Base-by-base conservation (phyloP, 2,113 vertebrate genomes). In the Buteo buteo region DNA sequence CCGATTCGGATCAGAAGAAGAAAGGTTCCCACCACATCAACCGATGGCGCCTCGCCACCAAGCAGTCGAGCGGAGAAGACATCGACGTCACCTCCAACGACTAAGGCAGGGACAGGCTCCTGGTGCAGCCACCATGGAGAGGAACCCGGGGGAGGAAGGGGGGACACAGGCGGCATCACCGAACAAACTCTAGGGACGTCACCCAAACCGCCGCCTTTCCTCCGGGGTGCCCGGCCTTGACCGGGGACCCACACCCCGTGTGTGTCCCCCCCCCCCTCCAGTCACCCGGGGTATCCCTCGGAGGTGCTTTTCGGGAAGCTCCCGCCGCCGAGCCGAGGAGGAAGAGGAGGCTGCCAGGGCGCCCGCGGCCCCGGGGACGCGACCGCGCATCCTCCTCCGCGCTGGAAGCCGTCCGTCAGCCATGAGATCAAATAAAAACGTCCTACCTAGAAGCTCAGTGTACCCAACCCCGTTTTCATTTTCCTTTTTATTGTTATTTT, bases 21-120 rank as follows among this genome's bases (percentile, higher is more conserved):
- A 99, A 99, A 69, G 99, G 99, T 2, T 99, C 98, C 88, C 99
- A 99, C 85, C 99, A 99, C 97, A 99, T 99, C 98, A 99, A 99
- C 98, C 98, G 99, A 96, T 99, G 99, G 99, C 98, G 99, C 82
- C 97, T 99, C 1, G 99, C 99, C 98, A 99, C 99, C 97, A 99
- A 99, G 97, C 99, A 99, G 98, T 95, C 98, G 90, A 98, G 97
- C 32, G 99, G 98, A 19, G 99, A 99, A 97, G 99, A 99, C 98
- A 99, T 99, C 78, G 99, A 99, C 80, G 99, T 99, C 96, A 99
- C 99, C 79, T 99, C 99, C 66, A 99, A 99, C 95, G 99, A 98
- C 98, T 99, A 98, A 97, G 22, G 50, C 74, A 40, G 81, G 86
- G 81, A 62, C 83, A 44, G 88, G 94, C 91, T 91, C 81, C 94